Evolutionary conservation across 1,140 invertebrate species (phyloP).

Genomic region (Lasioglossum baleicum): DNA sequence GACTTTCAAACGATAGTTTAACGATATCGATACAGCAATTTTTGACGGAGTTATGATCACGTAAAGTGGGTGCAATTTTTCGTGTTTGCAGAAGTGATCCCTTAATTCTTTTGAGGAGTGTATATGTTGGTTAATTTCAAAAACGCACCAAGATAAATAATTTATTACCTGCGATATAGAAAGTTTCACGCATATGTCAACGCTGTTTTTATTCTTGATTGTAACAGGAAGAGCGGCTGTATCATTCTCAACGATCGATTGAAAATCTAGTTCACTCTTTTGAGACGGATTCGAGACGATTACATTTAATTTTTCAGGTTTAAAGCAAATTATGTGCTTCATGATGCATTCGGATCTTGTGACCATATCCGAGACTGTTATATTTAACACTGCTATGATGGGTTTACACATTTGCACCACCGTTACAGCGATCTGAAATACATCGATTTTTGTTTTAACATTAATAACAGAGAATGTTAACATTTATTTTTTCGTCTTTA

Average conservation of each 20-base stretch:
- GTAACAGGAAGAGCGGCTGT: constrained; percentile 61
- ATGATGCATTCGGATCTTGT: constrained; percentile 68
- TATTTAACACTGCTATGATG: constrained; percentile 66
- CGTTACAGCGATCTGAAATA: constrained; percentile 68
- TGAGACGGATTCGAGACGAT: constrained; percentile 52
- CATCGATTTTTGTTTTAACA: constrained; percentile 9
- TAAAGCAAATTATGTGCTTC: constrained; percentile 74
- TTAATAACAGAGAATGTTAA: background rate
- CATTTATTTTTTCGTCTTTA: constrained; percentile 46
- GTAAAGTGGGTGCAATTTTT: too few species aligned
- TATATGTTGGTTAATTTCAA: background rate
- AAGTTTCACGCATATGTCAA: constrained; percentile 66
- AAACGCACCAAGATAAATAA: too few species aligned
- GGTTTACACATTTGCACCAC: constrained; percentile 69
- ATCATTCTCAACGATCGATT: constrained; percentile 61
- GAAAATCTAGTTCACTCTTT: constrained; percentile 66
- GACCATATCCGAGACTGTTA: constrained; percentile 72
- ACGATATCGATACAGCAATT: too few species aligned
- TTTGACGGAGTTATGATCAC: too few species aligned
- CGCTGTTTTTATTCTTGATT: constrained; percentile 72
- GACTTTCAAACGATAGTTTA: too few species aligned
- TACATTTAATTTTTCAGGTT: constrained; percentile 71
- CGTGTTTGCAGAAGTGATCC: too few species aligned
- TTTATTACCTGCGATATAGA: constrained; percentile 65
- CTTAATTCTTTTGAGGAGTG: too few species aligned